phyloP scores from a whole-genome alignment of 2,113 vertebrate species.

The Gobio gobio region DNA sequence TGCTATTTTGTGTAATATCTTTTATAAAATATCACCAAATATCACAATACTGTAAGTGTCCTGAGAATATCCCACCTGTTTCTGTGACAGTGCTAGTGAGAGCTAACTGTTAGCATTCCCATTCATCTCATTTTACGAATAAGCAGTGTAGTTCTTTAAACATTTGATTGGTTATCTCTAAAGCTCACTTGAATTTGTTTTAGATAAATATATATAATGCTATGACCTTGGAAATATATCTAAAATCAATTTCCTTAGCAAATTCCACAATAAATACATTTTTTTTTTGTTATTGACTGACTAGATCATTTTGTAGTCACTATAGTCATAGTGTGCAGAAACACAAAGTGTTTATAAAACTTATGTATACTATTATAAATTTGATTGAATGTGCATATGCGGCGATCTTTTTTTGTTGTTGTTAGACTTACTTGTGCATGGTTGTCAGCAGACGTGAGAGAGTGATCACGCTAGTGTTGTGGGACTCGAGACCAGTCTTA shows the following conservation, averaged over 20 bases:
- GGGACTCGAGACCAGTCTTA: no score
- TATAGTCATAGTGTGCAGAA: no score
- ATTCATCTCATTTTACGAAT: neutral
- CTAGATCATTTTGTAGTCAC: neutral
- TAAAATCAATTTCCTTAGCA: neutral
- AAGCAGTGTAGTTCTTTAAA: neutral
- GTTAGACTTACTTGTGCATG: no score
- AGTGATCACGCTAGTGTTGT: no score
- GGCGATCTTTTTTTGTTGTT: no score
- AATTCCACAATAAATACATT: neutral
- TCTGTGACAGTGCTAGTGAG: neutral
- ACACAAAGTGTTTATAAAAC: no score
- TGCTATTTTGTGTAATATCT: neutral
- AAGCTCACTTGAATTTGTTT: no score
- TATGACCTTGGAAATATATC: neutral
- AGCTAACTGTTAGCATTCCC: neutral
- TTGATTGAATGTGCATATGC: no score
- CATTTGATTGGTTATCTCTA: no score
- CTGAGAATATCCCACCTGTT: neutral
- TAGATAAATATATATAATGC: no score
- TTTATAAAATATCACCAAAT: neutral
- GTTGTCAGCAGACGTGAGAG: no score
- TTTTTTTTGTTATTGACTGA: neutral
- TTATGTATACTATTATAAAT: no score
- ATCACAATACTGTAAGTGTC: neutral